Base-by-base conservation (phyloP, 2,113 vertebrate species). In the Morone chrysops region DNA sequence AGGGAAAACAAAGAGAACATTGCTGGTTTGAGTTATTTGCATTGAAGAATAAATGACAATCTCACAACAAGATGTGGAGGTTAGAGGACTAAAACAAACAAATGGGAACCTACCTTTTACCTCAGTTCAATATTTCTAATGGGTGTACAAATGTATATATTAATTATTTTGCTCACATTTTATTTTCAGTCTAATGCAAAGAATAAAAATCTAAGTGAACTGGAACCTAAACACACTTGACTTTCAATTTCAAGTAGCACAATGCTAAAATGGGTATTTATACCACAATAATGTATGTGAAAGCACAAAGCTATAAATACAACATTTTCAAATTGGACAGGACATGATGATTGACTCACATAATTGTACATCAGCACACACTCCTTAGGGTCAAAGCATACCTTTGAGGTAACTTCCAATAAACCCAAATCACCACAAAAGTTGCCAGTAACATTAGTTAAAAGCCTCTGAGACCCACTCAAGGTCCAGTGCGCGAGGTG, bases 1-100 rank as follows among this genome's bases (percentile, higher is more conserved):
- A 82, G 77, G 81, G 65, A 86, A 91, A 87, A 86, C 43, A 84
- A 66, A 75, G 57, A 61, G 51, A 73, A 54, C 69, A 89, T 78
- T 45, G 51, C 56, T 20, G 6, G 25, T 45, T 81, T 68, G 56
- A 66, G 69, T 20, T 56, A 40, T 50, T 45, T 47, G 31, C 25
- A 57, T 25, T 67, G 56, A 71, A 62, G 40, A 61, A 59, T 20
- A 82, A 90, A 76, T 78, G 72, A 70, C 54, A 84, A 85, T 67
- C 20, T 68, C 36, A 67, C 17, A 66, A 69, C 63, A 84, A 79
- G 45, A 87, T 75, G 78, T 78, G 38, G 68, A 83, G 70, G 60
- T 47, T 59, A 22, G 59, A 76, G 25, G 36, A 62, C 71, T 74
- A 22, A 81, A 87, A 83, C 20, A 81, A 80, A 69, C 22, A 74